phyloP scores from a whole-genome alignment of 1,140 invertebrate genomes.

The Odontomachus brunneus region DNA sequence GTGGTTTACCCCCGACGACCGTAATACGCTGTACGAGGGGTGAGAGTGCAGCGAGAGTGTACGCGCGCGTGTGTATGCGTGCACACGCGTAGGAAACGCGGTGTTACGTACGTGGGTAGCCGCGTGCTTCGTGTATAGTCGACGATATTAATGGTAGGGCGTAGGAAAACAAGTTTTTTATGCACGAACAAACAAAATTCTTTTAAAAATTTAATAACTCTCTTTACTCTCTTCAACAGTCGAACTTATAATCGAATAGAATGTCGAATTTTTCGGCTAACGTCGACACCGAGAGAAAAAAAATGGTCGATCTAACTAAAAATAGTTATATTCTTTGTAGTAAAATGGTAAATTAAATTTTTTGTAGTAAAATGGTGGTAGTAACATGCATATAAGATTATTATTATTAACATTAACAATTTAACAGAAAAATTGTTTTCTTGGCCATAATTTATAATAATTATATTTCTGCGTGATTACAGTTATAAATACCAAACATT shows the following conservation, averaged over 20 bases:
- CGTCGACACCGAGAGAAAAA: too few species aligned
- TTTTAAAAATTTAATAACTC: slow-evolving; percentile 48
- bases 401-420: too few species aligned
- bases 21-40: slow-evolving; percentile 82
- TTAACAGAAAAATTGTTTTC: too few species aligned
- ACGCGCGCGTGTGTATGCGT: slow-evolving; percentile 7
- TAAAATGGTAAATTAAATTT: too few species aligned
- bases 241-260: background rate
- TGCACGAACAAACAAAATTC: background rate
- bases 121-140: slow-evolving; percentile 66
- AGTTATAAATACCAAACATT: too few species aligned
- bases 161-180: background rate
- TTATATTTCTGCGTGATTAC: too few species aligned
- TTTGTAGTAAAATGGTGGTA: too few species aligned
- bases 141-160: slow-evolving; percentile 64
- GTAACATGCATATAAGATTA: too few species aligned
- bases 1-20: slow-evolving; percentile 83
- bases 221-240: background rate
- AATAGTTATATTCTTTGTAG: too few species aligned
- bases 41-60: slow-evolving; percentile 66
- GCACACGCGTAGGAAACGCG: slow-evolving; percentile 18
- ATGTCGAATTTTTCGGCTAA: background rate
- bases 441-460: too few species aligned
- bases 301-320: too few species aligned
- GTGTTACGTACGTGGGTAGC: slow-evolving; percentile 72